Evolutionary conservation across 2,797 vertebrate genomes (phyloP).

Genomic region (Pterois miles): DNA sequence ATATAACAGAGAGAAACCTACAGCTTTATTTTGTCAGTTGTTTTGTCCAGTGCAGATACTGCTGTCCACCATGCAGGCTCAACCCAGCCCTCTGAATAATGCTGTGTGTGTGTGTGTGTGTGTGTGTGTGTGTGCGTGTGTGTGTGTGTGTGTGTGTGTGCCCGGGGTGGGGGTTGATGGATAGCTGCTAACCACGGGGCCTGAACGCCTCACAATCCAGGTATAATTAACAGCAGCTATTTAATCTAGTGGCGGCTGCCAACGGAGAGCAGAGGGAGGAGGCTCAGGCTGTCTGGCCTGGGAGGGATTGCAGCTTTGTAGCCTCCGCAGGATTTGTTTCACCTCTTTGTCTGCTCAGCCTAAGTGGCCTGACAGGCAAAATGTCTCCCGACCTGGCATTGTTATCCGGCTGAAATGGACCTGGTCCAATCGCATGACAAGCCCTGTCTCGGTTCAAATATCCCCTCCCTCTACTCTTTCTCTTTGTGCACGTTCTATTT

Average conservation of each 20-base stretch:
- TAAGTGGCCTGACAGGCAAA: conserved; percentile 68
- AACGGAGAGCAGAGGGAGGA: conserved; percentile 73
- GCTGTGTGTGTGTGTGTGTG: conserved; percentile 58
- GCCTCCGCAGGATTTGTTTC: conserved; percentile 85
- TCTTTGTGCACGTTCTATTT: conserved; percentile 56
- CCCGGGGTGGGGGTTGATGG: conserved; percentile 56
- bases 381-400: conserved; percentile 65
- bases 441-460: conserved; percentile 53
- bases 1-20: neutral
- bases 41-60: conserved; percentile 10
- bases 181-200: conserved; percentile 78
- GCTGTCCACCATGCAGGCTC: conserved; percentile 18
- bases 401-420: conserved; percentile 70
- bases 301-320: conserved; percentile 85
- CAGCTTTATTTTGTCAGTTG: conserved; percentile 3
- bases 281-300: conserved; percentile 71
- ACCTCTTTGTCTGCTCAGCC: conserved; percentile 75
- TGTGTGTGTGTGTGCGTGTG: too few relatives aligned
- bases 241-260: conserved; percentile 82
- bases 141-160: too few relatives aligned
- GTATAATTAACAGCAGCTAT: conserved; percentile 88
- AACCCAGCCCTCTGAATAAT: conserved; percentile 52
- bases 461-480: conserved; percentile 29
- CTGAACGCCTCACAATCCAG: conserved; percentile 76
- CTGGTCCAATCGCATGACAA: conserved; percentile 65